A percentile compares a stretch with the other conserved stretches of the same genome.
These are phyloP conservation scores for Portevinia maculata DNA, from an alignment of 2,888 invertebrate genomes.

Conservation along the genomic window DNA sequence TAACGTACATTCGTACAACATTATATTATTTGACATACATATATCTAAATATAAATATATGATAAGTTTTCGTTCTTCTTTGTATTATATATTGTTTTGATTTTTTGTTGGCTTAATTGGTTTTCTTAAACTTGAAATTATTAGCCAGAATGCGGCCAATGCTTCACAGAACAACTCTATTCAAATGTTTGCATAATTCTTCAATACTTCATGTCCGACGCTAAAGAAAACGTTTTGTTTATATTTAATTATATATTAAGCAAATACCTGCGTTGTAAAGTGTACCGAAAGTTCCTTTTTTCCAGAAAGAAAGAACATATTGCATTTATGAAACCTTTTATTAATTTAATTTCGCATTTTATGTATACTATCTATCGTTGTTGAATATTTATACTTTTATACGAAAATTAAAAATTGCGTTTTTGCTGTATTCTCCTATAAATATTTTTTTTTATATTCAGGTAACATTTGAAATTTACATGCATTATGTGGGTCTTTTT, in stretches of 20 bases:
- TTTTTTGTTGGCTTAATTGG: conserved; percentile 2
- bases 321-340: conserved; percentile 27
- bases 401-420: conserved; percentile 26
- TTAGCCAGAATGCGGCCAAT: background rate
- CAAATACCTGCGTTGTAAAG: background rate
- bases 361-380: no score
- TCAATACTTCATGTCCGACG: background rate
- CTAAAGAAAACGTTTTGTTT: background rate
- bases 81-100: conserved; percentile 11
- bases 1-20: conserved; percentile 32
- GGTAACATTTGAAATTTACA: background rate
- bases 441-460: conserved; percentile 30
- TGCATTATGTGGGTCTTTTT: background rate
- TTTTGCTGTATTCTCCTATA: conserved; percentile 26
- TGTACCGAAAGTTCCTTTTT: conserved; percentile 42
- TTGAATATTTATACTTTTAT: conserved; percentile 55
- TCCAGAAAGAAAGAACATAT: conserved; percentile 5
- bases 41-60: conserved; percentile 33
- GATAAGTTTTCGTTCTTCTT: conserved; percentile 20
- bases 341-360: conserved; percentile 31
- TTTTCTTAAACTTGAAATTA: background rate
- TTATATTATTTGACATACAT: conserved; percentile 6
- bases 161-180: background rate
- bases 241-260: background rate
- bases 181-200: background rate